phyloP scores from a whole-genome alignment of 2,113 vertebrate species.

The Chrysochloris asiatica region DNA sequence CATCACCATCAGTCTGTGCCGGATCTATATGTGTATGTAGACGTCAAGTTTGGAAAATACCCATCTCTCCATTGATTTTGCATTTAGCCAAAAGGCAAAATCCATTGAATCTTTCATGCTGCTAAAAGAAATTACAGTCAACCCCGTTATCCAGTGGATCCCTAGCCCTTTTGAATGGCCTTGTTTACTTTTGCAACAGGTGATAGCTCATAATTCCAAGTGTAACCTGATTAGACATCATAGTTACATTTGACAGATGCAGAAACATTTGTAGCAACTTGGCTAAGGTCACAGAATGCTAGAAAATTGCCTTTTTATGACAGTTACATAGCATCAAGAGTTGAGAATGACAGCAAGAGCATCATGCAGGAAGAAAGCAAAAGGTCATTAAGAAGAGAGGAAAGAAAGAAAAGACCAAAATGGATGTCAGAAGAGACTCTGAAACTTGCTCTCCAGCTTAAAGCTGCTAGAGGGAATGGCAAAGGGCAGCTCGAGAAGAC shows the following conservation, averaged over 20 bases:
- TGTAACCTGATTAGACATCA: not conserved
- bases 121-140: not conserved
- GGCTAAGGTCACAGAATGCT: not conserved
- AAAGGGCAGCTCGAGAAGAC: too few species aligned
- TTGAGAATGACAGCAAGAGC: too few species aligned
- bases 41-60: not conserved
- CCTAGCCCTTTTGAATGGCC: not conserved
- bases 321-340: not conserved
- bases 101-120: not conserved
- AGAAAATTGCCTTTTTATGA: not conserved
- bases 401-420: too few species aligned
- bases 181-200: not conserved
- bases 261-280: conserved; percentile 18
- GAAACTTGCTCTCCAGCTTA: too few species aligned
- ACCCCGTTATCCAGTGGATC: not conserved
- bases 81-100: not conserved
- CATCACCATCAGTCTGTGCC: not conserved
- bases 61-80: not conserved
- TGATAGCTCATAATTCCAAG: not conserved
- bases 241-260: not conserved
- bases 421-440: too few species aligned
- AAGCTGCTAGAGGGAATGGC: too few species aligned
- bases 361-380: too few species aligned
- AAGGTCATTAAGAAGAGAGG: too few species aligned
- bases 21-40: not conserved